Conservation (phyloP, 1,140 invertebrate genomes). For the Ganaspis sp. region DNA sequence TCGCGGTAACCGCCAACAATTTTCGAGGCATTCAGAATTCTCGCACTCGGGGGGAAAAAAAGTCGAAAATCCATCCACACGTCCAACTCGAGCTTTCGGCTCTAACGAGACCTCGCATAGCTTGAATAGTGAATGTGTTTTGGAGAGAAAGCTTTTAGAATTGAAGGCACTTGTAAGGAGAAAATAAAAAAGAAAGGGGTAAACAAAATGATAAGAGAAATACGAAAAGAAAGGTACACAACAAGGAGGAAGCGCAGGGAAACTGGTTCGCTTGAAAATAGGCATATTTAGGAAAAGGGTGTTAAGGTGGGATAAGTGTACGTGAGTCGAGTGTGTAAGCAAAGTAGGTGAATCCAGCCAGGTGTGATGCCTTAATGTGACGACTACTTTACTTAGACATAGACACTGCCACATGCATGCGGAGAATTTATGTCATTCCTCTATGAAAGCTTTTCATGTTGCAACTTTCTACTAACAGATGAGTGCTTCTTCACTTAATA, state of each 20-base stretch:
- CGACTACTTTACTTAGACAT: constrained; percentile 11
- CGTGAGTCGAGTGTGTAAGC: constrained; percentile 45
- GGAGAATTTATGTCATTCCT: constrained; percentile 17
- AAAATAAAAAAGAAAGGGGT: constrained; percentile 41
- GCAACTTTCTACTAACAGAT: constrained; percentile 5
- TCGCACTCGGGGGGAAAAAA: background rate
- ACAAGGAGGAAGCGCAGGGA: constrained; percentile 25
- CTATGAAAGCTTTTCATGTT: constrained; percentile 24
- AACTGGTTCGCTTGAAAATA: constrained; percentile 36
- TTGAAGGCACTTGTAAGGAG: constrained; percentile 40
- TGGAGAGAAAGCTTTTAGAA: constrained; percentile 53
- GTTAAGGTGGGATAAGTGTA: constrained; percentile 38
- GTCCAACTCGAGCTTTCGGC: constrained; percentile 51
- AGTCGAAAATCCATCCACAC: constrained; percentile 48
- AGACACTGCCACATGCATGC: background rate
- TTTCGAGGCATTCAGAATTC: constrained; percentile 15
- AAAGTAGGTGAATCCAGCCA: constrained; percentile 45
- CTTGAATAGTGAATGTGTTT: constrained; percentile 63
- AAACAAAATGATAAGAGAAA: constrained; percentile 16
- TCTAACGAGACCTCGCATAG: constrained; percentile 62
- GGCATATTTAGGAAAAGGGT: constrained; percentile 31
- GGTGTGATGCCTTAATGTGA: constrained; percentile 12
- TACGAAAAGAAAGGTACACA: constrained; percentile 22
- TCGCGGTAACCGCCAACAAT: constrained; percentile 10
- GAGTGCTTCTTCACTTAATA: constrained; percentile 9